Base-by-base conservation (phyloP, 1,140 invertebrate species). In the Aporrectodea caliginosa region DNA sequence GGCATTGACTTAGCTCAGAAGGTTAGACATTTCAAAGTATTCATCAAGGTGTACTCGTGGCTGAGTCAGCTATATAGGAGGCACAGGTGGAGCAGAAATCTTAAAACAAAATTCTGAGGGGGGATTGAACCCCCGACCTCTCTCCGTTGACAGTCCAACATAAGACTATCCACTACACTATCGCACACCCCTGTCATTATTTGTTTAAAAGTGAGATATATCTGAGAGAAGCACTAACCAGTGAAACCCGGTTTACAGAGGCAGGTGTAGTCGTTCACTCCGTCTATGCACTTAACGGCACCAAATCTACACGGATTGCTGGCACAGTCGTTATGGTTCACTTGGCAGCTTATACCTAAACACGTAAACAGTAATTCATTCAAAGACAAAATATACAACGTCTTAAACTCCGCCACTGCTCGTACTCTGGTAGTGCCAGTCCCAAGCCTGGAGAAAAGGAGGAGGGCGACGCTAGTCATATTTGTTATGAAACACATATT, bases 181-280 rank as follows among this genome's bases (percentile, higher is more conserved):
- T n/a, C n/a, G n/a, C n/a, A n/a, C n/a, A n/a, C n/a, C n/a, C n/a
- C n/a, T n/a, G n/a, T n/a, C n/a, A n/a, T n/a, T n/a, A n/a, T n/a
- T n/a, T n/a, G n/a, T n/a, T n/a, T n/a, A n/a, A n/a, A n/a, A n/a
- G n/a, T n/a, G n/a, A n/a, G n/a, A n/a, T n/a, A n/a, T n/a, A n/a
- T n/a, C n/a, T n/a, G n/a, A n/a, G n/a, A n/a, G n/a, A n/a, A 58
- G 22, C 6, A 58, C 43, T 58, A 6, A 77, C 75, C 75, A 27
- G 75, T 27, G 27, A 43, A 77, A 2, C 75, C 75, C n/a, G 75
- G 75, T 77, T 2, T 35, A n/a, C 75, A 77, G 22, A 35, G 22
- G 29, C 75, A 77, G 1, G 27, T n/a, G 29, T 58, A 77, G 22
- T n/a, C 43, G 58, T 58, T 58, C 16, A 71, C 34, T 16, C n/a